Evolutionary conservation across 2,797 vertebrate genomes (phyloP), one percentile per base, ranked within the genome.

Genomic region (Gallinago solitaria): DNA sequence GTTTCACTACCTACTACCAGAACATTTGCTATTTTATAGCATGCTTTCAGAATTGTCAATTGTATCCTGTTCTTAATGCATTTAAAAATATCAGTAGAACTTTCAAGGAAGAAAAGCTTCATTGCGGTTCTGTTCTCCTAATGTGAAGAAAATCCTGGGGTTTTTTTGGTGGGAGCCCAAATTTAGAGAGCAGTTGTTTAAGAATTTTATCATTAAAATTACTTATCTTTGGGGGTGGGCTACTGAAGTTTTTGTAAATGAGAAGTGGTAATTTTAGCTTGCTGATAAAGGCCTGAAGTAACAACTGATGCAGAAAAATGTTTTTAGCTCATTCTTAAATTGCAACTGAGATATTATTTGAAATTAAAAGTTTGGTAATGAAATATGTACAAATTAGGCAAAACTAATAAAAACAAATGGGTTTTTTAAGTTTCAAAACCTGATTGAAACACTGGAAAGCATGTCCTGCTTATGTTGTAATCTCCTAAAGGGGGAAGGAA

Each of bases 171-270:
- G 28, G 25, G 48, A 90, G 17, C 77, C 25, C 48, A 81, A 33
- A 71, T 88, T 90, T 61, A 73, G 56, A 64, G 19, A 78, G 28
- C 41, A 88, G 37, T 68, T 83, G 73, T 65, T 79, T 93, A 18
- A 76, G 90, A 68, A 5, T 81, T 67, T 59, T 65, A 14, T 51
- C 17, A 30, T 5, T 3, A 39, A 15, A 85, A 37, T 7, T 60
- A 35, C 60, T 64, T 12, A 5, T 87, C 32, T 87, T 68, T 28
- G 24, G 5, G 28, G 30, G 15, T 69, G 75, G 73, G 73, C 65
- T 69, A 5, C 57, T 80, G 69, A 75, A 25, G 27, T 69, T 95
- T 70, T 3, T 61, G 51, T 37, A 75, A 56, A 65, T 77, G 28
- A 71, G 24, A 77, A 27, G 25, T 33, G 28, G 41, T 75, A 12